A percentile compares a stretch with the other conserved stretches of the same genome.
phyloP scores from a whole-genome alignment of 1,140 invertebrate genomes.

The Euura saliciscinereae region DNA sequence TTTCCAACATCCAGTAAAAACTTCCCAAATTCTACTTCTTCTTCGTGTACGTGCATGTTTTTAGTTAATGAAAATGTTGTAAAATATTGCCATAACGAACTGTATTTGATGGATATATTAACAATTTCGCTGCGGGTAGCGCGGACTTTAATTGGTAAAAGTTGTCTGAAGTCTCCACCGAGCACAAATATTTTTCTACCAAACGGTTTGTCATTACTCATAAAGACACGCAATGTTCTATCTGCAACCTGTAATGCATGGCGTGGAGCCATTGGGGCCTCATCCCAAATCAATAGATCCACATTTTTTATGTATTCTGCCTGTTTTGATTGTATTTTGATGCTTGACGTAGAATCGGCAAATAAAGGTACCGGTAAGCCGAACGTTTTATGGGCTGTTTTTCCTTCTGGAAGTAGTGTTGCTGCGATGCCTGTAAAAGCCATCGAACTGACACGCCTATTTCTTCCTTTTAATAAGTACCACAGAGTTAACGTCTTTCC shows the following conservation, averaged over 20 bases:
- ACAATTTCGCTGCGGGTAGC: conserved; percentile 30
- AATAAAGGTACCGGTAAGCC: not conserved
- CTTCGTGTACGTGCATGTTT: conserved; percentile 16
- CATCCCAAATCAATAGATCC: conserved; percentile 38
- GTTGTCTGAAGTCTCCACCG: conserved; percentile 36
- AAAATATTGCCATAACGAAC: conserved; percentile 23
- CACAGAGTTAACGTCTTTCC: conserved; percentile 1
- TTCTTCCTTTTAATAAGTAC: conserved; percentile 11
- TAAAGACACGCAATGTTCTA: conserved; percentile 27
- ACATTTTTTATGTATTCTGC: conserved; percentile 16
- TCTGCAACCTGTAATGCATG: conserved; percentile 31
- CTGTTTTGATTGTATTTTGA: conserved; percentile 39
- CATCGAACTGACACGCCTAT: conserved; percentile 11
- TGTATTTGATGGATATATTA: conserved; percentile 27
- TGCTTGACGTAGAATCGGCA: conserved; percentile 26
- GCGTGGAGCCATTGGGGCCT: conserved; percentile 35
- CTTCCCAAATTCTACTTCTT: conserved; percentile 23
- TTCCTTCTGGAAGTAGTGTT: conserved; percentile 29
- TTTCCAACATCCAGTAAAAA: conserved; percentile 14
- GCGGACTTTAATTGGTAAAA: conserved; percentile 28
- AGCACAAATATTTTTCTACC: conserved; percentile 34
- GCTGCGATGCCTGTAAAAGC: conserved; percentile 14
- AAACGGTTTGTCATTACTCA: conserved; percentile 25
- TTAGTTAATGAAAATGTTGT: conserved; percentile 12
- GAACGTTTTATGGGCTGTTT: conserved; percentile 33